These are phyloP conservation scores for Aurelia aurita DNA, from an alignment of 30 jellyfish, hydroid and myxozoan genomes.

Conservation along the genomic window DNA sequence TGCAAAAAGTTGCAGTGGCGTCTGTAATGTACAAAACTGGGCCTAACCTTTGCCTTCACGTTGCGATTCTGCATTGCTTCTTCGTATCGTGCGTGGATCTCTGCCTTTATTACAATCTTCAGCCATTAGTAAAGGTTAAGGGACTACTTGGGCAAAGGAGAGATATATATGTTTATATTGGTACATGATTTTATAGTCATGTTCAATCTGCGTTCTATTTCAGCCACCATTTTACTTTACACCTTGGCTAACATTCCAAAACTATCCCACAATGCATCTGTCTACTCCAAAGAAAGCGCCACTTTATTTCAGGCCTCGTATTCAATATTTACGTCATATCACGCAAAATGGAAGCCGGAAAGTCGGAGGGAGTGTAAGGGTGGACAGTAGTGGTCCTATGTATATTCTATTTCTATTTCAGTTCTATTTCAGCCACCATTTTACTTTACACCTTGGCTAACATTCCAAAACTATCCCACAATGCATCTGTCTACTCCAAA, in stretches of 20 bases:
- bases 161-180: too few relatives aligned
- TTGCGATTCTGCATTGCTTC: constrained; percentile 34
- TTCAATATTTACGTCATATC: not conserved
- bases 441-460: constrained; percentile 8
- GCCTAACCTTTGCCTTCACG: constrained; percentile 54
- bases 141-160: constrained; percentile 5
- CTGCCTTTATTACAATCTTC: constrained; percentile 13
- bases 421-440: constrained; percentile 46
- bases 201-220: not conserved
- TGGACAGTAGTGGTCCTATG: too few relatives aligned
- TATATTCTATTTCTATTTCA: too few relatives aligned
- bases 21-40: not conserved
- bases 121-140: constrained; percentile 37
- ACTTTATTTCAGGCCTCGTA: constrained; percentile 40
- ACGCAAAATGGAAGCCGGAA: not conserved
- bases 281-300: constrained; percentile 35
- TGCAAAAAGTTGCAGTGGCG: too few relatives aligned
- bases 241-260: constrained; percentile 32
- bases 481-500: constrained; percentile 18
- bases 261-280: constrained; percentile 69
- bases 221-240: constrained; percentile 50
- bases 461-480: constrained; percentile 68
- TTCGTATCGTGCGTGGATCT: constrained; percentile 21
- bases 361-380: not conserved
- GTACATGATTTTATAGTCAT: too few relatives aligned